These are phyloP conservation scores for Leptinotarsa peninsularis DNA, from an alignment of 2,888 invertebrate genomes.

Conservation along the genomic window DNA sequence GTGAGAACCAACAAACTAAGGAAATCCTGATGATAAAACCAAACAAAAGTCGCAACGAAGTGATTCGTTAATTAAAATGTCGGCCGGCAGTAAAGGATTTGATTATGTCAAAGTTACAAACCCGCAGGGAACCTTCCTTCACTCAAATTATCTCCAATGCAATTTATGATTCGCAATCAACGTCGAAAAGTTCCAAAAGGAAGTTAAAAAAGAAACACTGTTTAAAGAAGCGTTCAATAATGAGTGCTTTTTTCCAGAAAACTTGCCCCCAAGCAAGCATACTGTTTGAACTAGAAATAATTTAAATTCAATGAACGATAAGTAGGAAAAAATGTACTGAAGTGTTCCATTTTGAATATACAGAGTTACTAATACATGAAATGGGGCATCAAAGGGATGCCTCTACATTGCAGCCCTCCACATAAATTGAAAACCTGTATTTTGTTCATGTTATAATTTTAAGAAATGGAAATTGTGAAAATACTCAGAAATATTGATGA, in stretches of 20 bases:
- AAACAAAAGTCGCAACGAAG: background rate
- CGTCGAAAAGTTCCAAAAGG: background rate
- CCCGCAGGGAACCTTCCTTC: background rate
- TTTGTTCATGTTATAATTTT: no score
- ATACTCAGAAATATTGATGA: no score
- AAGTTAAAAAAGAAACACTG: background rate
- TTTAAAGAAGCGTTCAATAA: background rate
- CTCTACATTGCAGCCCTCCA: no score
- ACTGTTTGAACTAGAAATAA: no score
- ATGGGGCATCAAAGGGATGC: no score
- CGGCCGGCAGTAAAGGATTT: background rate
- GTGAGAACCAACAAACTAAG: background rate
- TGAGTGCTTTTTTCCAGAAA: background rate
- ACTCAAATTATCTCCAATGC: background rate
- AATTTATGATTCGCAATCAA: constrained; percentile 1
- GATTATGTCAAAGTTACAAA: constrained; percentile 1
- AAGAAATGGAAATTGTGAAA: no score
- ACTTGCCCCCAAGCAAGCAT: background rate
- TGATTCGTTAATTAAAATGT: background rate
- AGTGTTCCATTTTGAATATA: no score
- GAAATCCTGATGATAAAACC: background rate
- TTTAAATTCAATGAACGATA: no score
- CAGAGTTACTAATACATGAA: no score
- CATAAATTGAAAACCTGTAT: no score
- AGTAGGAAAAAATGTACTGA: no score